These are phyloP conservation scores for Nixonia krombeini DNA, from an alignment of 1,140 invertebrate genomes.

Conservation along the genomic window DNA sequence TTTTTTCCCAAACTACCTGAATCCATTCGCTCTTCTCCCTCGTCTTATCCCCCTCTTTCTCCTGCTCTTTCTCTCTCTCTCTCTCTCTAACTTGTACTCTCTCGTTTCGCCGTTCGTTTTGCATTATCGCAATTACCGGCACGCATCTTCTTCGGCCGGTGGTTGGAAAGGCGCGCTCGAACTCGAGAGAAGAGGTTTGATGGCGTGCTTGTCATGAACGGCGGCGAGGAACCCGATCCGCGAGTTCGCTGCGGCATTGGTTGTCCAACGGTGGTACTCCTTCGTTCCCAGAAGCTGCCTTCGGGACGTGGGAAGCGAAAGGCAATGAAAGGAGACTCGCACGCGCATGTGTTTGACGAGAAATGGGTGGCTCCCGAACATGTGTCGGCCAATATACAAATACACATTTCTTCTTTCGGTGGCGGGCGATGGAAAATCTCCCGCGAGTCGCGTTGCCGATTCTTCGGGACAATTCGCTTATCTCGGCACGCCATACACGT, in stretches of 20 bases:
- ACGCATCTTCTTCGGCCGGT: slow-evolving; percentile 34
- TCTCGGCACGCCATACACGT: too few relatives aligned
- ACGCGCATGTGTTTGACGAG: slow-evolving; percentile 51
- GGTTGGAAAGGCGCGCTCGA: too few relatives aligned
- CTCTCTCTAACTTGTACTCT: too few relatives aligned
- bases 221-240: slow-evolving; percentile 35
- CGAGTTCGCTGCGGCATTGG: slow-evolving; percentile 24
- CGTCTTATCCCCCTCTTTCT: slow-evolving; percentile 4
- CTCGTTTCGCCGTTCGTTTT: slow-evolving; percentile 27
- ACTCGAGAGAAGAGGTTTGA: too few relatives aligned
- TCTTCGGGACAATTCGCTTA: too few relatives aligned
- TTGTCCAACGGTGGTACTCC: slow-evolving; percentile 27
- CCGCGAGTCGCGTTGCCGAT: too few relatives aligned
- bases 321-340: slow-evolving; percentile 37
- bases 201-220: too few relatives aligned
- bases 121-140: slow-evolving; percentile 41
- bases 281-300: slow-evolving; percentile 40
- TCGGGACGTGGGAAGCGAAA: slow-evolving; percentile 51
- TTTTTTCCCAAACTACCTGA: slow-evolving; percentile 34
- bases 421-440: slow-evolving; percentile 19
- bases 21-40: slow-evolving; percentile 2
- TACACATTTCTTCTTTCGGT: slow-evolving; percentile 26
- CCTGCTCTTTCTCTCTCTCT: slow-evolving; percentile 12
- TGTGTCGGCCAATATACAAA: slow-evolving; percentile 43
- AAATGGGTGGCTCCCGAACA: slow-evolving; percentile 49